phyloP scores from a whole-genome alignment of 2,797 vertebrate species.

The Acanthis flammea region DNA sequence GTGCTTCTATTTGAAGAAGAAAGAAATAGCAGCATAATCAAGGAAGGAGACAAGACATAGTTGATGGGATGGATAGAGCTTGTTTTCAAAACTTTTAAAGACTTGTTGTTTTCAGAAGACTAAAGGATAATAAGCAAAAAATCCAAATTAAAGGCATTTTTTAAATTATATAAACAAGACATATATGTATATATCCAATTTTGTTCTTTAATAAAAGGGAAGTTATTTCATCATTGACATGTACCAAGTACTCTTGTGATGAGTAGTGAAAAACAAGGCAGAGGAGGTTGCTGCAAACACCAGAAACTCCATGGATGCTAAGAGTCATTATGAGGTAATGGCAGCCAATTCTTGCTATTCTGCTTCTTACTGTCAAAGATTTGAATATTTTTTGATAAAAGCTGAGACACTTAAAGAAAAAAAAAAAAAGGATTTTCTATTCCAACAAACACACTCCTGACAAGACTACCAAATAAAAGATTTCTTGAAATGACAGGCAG shows the following conservation, averaged over 20 bases:
- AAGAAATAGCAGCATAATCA: not conserved
- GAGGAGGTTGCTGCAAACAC: not conserved
- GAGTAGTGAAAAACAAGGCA: not conserved
- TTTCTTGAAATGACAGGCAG: not conserved
- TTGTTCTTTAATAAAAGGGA: not conserved
- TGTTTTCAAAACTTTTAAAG: not conserved
- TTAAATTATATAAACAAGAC: not conserved
- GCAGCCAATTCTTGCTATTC: not conserved
- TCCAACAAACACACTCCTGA: not conserved
- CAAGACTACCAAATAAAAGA: not conserved
- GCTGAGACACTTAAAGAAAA: not conserved
- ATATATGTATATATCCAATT: not conserved
- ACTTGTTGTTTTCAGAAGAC: not conserved
- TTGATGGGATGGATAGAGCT: not conserved
- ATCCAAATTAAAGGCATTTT: not conserved
- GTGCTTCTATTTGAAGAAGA: not conserved
- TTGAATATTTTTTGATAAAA: not conserved
- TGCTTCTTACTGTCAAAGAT: not conserved
- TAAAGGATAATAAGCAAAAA: not conserved
- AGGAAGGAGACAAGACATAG: not conserved
- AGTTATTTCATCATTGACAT: not conserved
- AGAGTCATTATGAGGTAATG: not conserved
- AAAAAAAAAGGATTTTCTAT: not conserved
- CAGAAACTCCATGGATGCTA: not conserved
- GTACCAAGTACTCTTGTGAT: not conserved